Base-by-base conservation (phyloP, 2,113 vertebrate genomes). In the Entomyzon cyanotis region DNA sequence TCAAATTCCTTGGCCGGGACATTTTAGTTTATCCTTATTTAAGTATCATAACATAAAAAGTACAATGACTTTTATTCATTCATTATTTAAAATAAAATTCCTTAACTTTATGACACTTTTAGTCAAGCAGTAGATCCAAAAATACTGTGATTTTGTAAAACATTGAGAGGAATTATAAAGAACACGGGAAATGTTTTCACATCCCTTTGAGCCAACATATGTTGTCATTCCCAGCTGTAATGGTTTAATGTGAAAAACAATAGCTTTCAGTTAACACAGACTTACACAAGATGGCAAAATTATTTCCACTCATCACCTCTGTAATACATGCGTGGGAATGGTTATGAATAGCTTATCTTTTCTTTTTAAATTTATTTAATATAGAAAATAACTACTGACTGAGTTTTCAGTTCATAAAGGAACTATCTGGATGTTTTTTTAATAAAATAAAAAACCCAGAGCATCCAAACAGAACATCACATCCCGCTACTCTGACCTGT, bases 221-320 rank as follows among this genome's bases (percentile, higher is more conserved):
- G 47, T 46, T 95, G 44, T 76, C 11, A 80, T 93, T 93, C 90
- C 63, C 71, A 86, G 50, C 42, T 95, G 74, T 63, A 87, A 82
- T 50, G 65, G 20, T 83, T 94, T 86, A 93, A 88, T 35, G 7
- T 37, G 42, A 64, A 85, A 93, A 94, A 94, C 20, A 90, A 84
- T 59, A 82, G 7, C 17, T 80, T 94, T 94, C 50, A 58, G 71
- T 86, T 88, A 79, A 69, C 2, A 3, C 4, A 86, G 67, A 69
- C 39, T 81, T 77, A 84, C 20, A 77, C 11, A 85, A 83, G 21
- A 78, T 47, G 27, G 4, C 6, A 76, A 89, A 84, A 74, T 70
- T 94, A 69, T 93, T 91, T 94, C 67, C 58, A 69, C 35, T 79
- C 49, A 59, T 82, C 27, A 52, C 14, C 17, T 84, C 70, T 0